Percentiles rank a stretch among this genome's conserved stretches.
phyloP scores from a whole-genome alignment of 1,140 invertebrate genomes.

The Drosophila jambulina region DNA sequence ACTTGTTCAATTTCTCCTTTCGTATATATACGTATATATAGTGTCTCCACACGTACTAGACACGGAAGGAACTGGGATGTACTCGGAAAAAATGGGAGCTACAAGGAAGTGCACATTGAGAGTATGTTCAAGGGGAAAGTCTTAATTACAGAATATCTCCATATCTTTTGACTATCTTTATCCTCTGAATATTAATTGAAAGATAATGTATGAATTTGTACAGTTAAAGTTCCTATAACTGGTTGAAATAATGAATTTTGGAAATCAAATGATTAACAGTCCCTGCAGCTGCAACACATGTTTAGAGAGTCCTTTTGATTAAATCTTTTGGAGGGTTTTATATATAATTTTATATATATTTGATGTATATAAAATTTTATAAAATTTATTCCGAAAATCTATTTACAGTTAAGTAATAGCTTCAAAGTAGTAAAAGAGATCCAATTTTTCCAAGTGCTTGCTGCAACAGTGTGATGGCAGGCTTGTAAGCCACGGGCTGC shows the following conservation, averaged over 20 bases:
- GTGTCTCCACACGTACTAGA: slow-evolving; percentile 39
- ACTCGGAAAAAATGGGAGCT: neutral
- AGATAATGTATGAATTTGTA: no score
- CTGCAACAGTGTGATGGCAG: slow-evolving; percentile 12
- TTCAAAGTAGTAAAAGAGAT: neutral
- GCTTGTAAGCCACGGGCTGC: slow-evolving; percentile 16
- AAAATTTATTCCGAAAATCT: no score
- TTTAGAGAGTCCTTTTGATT: no score
- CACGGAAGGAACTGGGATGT: slow-evolving; percentile 16
- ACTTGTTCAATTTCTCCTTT: slow-evolving; percentile 80
- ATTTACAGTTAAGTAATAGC: no score
- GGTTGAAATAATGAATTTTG: no score
- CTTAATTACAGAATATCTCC: neutral
- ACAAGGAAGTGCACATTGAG: neutral
- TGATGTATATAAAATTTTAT: no score
- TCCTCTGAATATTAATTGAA: neutral
- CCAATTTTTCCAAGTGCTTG: slow-evolving; percentile 3
- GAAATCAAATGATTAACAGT: no score
- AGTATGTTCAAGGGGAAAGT: neutral
- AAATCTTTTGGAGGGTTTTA: no score
- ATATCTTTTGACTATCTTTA: neutral
- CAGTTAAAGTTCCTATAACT: no score
- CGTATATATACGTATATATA: slow-evolving; percentile 43
- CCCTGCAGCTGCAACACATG: no score
- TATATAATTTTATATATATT: no score